Conservation (phyloP, 2,888 invertebrate genomes). For the Ennomos quercinarius region DNA sequence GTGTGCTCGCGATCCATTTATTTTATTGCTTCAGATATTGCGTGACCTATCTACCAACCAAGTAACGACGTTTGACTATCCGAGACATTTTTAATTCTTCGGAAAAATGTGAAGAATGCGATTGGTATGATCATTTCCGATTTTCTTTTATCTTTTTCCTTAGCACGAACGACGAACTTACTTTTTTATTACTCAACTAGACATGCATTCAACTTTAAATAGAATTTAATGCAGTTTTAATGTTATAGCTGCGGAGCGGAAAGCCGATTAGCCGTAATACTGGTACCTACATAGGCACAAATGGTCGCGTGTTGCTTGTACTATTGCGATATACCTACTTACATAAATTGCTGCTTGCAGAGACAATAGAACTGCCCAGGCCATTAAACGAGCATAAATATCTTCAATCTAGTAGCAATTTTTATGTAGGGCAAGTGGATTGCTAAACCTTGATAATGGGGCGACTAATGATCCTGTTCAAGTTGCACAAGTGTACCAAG, state of each 20-base stretch:
- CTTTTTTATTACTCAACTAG: conserved; percentile 62
- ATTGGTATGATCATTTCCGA: conserved; percentile 36
- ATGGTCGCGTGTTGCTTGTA: conserved; percentile 58
- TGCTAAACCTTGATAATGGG: conserved; percentile 40
- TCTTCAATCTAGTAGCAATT: conserved; percentile 56
- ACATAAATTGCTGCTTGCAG: conserved; percentile 58
- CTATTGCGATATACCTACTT: conserved; percentile 51
- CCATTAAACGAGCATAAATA: conserved; percentile 57
- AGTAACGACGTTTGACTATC: conserved; percentile 55
- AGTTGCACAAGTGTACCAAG: conserved; percentile 16
- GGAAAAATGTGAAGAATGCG: conserved; percentile 51
- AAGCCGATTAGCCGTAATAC: conserved; percentile 62
- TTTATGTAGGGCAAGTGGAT: conserved; percentile 60
- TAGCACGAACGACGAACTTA: conserved; percentile 62
- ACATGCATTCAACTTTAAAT: conserved; percentile 68
- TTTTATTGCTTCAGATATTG: conserved; percentile 48
- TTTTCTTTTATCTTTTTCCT: conserved; percentile 48
- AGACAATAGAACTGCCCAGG: conserved; percentile 63
- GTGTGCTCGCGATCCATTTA: conserved; percentile 64
- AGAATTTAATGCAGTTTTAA: conserved; percentile 80
- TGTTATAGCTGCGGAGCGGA: conserved; percentile 67
- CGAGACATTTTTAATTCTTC: conserved; percentile 71
- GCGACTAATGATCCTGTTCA: conserved; percentile 24
- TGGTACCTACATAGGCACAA: conserved; percentile 50
- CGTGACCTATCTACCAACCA: conserved; percentile 65